Evolutionary conservation across 2,113 vertebrate genomes (phyloP).

Genomic region (Argyrosomus japonicus): DNA sequence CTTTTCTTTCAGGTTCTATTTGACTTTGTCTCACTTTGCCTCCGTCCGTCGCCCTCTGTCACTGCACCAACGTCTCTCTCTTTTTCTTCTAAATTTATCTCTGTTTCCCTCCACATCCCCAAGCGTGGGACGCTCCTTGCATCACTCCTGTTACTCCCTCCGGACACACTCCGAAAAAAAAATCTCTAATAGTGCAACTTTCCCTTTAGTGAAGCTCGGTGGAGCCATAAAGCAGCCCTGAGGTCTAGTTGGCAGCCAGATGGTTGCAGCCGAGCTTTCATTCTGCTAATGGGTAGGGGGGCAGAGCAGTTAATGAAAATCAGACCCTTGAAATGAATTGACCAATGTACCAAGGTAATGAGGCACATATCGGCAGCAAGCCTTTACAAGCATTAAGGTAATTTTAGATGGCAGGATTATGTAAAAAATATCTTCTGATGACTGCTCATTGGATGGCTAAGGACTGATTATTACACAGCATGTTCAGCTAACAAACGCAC

Average conservation of each 20-base stretch:
- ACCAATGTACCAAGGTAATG: slow-evolving; percentile 83
- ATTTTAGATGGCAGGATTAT: slow-evolving; percentile 80
- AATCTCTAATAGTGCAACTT: slow-evolving; percentile 68
- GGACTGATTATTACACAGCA: slow-evolving; percentile 68
- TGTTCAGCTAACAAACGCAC: slow-evolving; percentile 71
- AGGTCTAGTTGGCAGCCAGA: slow-evolving; percentile 81
- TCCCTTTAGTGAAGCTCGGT: slow-evolving; percentile 70
- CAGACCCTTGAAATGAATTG: slow-evolving; percentile 84
- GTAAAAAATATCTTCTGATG: slow-evolving; percentile 79
- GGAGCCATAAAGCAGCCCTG: slow-evolving; percentile 76
- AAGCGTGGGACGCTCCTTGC: slow-evolving; percentile 61
- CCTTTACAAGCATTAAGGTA: slow-evolving; percentile 80
- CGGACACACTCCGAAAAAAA: slow-evolving; percentile 58
- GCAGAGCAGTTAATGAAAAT: slow-evolving; percentile 84
- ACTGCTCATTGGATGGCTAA: slow-evolving; percentile 73
- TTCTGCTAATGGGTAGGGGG: slow-evolving; percentile 78
- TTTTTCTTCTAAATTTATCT: slow-evolving; percentile 67
- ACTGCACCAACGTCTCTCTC: slow-evolving; percentile 40
- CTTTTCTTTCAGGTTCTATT: slow-evolving; percentile 60
- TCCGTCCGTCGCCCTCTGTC: slow-evolving; percentile 49
- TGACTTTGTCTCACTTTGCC: slow-evolving; percentile 68
- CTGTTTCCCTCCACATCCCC: slow-evolving; percentile 27
- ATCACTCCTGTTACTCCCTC: slow-evolving; percentile 57
- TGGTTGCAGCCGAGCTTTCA: slow-evolving; percentile 77
- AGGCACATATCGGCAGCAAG: slow-evolving; percentile 72